These are phyloP conservation scores for Schizaphis graminum DNA, from an alignment of 2,888 invertebrate genomes.

Conservation along the genomic window DNA sequence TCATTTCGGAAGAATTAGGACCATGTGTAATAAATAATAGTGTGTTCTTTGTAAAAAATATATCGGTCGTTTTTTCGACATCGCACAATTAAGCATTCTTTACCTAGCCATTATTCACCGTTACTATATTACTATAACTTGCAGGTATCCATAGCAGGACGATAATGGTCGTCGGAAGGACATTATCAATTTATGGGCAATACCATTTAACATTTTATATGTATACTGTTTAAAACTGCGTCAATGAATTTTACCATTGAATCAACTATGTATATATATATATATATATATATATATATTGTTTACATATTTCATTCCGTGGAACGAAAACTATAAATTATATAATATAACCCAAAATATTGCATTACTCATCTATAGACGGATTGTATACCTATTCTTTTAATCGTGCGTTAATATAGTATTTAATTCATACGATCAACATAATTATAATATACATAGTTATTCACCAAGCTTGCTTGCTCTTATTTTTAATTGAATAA, in stretches of 20 bases:
- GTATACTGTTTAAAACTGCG: background rate
- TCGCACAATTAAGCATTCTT: conserved; percentile 16
- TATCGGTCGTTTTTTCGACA: conserved; percentile 12
- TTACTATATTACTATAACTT: conserved; percentile 5
- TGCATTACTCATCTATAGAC: background rate
- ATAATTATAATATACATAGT: background rate
- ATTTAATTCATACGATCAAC: background rate
- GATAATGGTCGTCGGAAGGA: conserved; percentile 28
- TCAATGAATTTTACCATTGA: background rate
- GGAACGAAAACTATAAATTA: background rate
- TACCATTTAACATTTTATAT: background rate
- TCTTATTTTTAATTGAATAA: too few species aligned
- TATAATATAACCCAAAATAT: background rate
- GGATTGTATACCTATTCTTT: background rate
- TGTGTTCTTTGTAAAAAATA: conserved; percentile 18
- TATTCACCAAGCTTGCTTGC: too few species aligned
- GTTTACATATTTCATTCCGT: background rate
- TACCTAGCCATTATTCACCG: conserved; percentile 1
- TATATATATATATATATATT: background rate
- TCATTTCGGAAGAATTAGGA: background rate
- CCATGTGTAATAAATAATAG: background rate
- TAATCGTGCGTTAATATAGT: background rate
- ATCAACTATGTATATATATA: background rate
- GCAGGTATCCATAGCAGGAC: background rate
- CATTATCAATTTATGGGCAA: conserved; percentile 29